phyloP scores from a whole-genome alignment of 2,113 vertebrate species.

The Phaethon lepturus region DNA sequence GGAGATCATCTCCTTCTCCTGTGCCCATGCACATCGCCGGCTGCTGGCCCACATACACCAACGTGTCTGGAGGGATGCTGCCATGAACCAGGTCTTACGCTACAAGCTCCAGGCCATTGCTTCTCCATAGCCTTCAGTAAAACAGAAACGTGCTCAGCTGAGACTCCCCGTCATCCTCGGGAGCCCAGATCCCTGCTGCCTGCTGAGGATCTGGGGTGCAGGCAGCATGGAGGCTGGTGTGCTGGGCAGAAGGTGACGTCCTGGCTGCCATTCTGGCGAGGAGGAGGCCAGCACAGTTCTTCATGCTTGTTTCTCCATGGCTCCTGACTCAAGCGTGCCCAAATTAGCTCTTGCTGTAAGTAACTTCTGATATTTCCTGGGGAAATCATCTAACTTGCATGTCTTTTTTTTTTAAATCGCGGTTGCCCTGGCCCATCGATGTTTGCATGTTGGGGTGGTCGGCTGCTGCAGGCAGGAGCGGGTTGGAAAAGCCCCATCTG shows the following conservation, averaged over 20 bases:
- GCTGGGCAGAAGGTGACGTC: background rate
- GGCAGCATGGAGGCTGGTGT: fast-evolving
- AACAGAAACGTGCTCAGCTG: background rate
- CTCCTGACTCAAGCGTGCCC: slow-evolving; percentile 46
- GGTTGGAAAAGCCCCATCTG: background rate
- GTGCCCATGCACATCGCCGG: background rate
- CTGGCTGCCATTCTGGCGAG: background rate
- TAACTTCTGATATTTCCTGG: slow-evolving; percentile 62
- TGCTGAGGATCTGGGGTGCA: background rate
- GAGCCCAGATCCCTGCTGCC: background rate
- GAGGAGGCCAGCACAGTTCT: background rate
- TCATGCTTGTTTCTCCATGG: slow-evolving; percentile 5
- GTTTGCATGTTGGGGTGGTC: background rate
- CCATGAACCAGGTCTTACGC: fast-evolving
- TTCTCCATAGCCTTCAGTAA: background rate
- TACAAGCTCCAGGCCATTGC: background rate
- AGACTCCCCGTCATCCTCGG: background rate
- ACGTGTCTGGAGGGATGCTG: fast-evolving
- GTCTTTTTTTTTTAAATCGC: slow-evolving; percentile 41
- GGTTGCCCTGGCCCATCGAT: slow-evolving; percentile 31
- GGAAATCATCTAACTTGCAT: slow-evolving; percentile 56
- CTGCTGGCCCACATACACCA: background rate
- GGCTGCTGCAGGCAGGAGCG: background rate
- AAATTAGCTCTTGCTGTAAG: slow-evolving; percentile 54
- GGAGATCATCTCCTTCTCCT: background rate